Evolutionary conservation across 2,113 vertebrate genomes (phyloP).

Genomic region (Microtus ochrogaster): DNA sequence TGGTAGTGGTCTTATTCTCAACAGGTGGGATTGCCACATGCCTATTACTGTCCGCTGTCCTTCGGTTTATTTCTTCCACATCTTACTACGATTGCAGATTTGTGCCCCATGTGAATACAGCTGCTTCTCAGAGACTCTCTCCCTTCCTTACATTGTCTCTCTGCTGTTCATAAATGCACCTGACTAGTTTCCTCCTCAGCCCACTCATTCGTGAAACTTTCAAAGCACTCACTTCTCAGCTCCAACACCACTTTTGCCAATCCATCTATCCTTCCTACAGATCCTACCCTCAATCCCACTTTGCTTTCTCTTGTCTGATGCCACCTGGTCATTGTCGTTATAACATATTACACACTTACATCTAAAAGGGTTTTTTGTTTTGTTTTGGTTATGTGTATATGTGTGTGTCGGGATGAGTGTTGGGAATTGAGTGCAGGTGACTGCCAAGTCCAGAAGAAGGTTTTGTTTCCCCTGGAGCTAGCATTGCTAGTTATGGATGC

Average conservation of each 20-base stretch:
- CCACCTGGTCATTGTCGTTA: background rate
- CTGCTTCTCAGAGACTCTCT: too few relatives aligned
- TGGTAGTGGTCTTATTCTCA: background rate
- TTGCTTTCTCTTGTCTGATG: background rate
- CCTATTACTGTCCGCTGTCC: background rate
- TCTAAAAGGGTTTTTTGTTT: too few relatives aligned
- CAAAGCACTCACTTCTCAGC: background rate
- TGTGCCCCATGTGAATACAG: accelerated
- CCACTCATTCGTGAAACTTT: background rate
- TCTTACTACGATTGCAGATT: background rate
- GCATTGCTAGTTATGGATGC: background rate
- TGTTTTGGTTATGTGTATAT: background rate
- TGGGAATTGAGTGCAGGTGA: background rate
- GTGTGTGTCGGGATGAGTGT: background rate
- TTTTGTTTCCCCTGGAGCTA: background rate
- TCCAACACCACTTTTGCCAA: background rate
- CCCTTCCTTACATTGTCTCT: accelerated
- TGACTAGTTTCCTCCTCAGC: background rate
- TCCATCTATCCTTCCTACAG: accelerated
- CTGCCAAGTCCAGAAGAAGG: background rate
- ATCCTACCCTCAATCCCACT: accelerated
- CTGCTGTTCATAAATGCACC: accelerated
- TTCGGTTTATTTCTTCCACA: background rate
- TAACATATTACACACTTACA: background rate
- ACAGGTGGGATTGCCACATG: background rate